Conservation (phyloP, 2,888 invertebrate genomes). For the Troides oblongomaculatus region DNA sequence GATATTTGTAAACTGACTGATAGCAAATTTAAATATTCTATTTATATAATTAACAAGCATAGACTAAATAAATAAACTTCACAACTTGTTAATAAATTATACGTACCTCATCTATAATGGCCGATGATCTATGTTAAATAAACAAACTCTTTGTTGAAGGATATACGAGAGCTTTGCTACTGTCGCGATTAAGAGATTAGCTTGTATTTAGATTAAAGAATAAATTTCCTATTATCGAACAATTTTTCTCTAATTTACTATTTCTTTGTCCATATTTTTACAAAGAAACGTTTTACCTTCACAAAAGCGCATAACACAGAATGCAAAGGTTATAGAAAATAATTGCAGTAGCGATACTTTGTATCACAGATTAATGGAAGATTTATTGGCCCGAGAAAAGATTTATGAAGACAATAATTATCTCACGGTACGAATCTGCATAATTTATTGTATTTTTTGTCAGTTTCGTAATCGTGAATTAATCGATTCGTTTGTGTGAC, state of each 20-base stretch:
- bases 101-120: too few species aligned
- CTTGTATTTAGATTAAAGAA: not conserved
- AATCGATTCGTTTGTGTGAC: slow-evolving; percentile 49
- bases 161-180: too few species aligned
- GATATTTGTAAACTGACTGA: too few species aligned
- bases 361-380: not conserved
- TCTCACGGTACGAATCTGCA: slow-evolving; percentile 10
- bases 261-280: too few species aligned
- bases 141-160: too few species aligned
- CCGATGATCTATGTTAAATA: too few species aligned
- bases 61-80: too few species aligned
- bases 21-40: too few species aligned
- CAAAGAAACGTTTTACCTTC: too few species aligned
- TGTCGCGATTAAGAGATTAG: not conserved
- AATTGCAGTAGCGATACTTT: not conserved
- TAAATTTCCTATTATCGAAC: not conserved
- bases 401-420: not conserved
- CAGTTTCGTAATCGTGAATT: slow-evolving; percentile 28
- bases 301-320: not conserved
- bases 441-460: slow-evolving; percentile 8
- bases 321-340: not conserved
- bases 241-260: too few species aligned
- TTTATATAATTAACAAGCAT: too few species aligned
- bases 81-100: too few species aligned
- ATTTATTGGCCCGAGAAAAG: not conserved